Evolutionary conservation across 2,113 vertebrate species (phyloP), one percentile per base, ranked within the genome.

Genomic region (Aphyosemion australe): DNA sequence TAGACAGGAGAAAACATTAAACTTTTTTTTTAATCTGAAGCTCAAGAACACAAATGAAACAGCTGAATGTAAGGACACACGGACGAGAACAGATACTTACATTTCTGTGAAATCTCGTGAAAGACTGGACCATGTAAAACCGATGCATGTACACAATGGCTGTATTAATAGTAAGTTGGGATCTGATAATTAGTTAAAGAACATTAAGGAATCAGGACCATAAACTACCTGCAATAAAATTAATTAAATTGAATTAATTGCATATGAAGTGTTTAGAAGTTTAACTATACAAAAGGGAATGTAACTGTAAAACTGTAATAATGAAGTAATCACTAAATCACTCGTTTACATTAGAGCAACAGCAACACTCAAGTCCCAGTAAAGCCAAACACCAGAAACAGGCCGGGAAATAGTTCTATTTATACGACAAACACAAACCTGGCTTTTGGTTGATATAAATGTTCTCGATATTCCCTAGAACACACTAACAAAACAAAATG

Each of bases 101-200:
- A 21, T 96, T 96, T 80, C 96, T 89, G 87, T 96, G 95, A 72
- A 99, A 98, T 74, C 95, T 94, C 47, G 94, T 97, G 84, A 99
- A 99, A 4, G 96, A 96, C 83, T 98, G 96, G 82, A 98, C 93
- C 97, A 99, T 99, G 84, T 98, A 99, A 90, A 98, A 99, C 3
- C 97, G 95, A 78, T 98, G 97, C 96, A 99, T 96, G 83, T 99
- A 99, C 48, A 97, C 97, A 42, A 99, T 99, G 64, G 96, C 96
- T 7, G 97, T 98, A 75, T 98, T 98, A 58, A 98, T 98, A 14
- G 96, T 98, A 20, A 99, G 94, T 74, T 98, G 97, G 11, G 97
- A 98, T 12, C 97, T 99, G 82, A 19, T 5, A 1, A 11, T 0
- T 7, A 8, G 88, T 95, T 92, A 96, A 96, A 93, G 91, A 59